Evolutionary conservation across 2,888 invertebrate species (phyloP), one percentile per base, ranked within the genome.

Genomic region (Crioceris asparagi): DNA sequence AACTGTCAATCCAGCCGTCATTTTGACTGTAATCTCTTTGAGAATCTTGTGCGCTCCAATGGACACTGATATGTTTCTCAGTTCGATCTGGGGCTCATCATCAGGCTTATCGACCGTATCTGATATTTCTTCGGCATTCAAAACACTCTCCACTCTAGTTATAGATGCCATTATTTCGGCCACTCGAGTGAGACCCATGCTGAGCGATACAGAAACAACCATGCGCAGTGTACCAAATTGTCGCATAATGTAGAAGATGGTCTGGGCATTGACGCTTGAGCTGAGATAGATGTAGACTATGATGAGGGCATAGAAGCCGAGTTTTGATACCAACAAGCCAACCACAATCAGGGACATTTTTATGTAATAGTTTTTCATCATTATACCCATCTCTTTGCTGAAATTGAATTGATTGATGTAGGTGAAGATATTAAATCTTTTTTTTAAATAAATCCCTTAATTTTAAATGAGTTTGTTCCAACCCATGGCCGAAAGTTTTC

Each of bases 1-100:
- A 1, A 73, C 72, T 19, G 67, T 64, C 3, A 74, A 45, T 23
- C 68, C 57, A 2, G 33, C 43, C 36, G 67, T 65, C 1, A 74
- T 52, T 19, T 60, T 57, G 17, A 70, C 43, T 12, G 57, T 63
- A 4, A 74, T 52, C 36, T 69, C 56, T 38, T 58, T 58, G 4
- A 74, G 50, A 0, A 71, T 29, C 54, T 27, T 15, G 14, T 27
- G 12, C 7, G 15, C 36, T 54, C 51, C 36, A 31, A 58, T 45
- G 18, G 45, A 44, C 3, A 56, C 48, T 7, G 47, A 44, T 2
- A 52, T 52, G 11, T 54, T 46, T 17, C 49, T 45, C 3, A 55
- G 35, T 12, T 46, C 46, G 4, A 59, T 45, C 33, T 47, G 51
- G 2, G 51, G 48, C 12, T 46, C 41, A 6, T 45, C 8, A 51